Conservation (phyloP, 2,113 vertebrate species). For the Urocitellus parryii region DNA sequence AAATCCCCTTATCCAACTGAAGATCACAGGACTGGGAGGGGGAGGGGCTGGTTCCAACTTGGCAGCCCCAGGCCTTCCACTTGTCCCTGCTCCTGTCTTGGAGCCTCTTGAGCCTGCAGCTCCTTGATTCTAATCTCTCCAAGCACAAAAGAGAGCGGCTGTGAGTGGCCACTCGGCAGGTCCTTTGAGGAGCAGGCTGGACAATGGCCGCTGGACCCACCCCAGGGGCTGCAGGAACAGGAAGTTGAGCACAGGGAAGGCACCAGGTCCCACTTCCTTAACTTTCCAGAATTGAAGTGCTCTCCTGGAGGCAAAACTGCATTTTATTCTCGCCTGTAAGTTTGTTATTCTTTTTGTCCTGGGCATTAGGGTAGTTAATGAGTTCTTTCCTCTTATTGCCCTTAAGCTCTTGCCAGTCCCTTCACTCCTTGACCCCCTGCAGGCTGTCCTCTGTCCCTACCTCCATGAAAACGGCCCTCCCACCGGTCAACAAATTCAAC, state of each 20-base stretch:
- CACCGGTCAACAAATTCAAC: not conserved
- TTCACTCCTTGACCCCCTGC: constrained; percentile 1
- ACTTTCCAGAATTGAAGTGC: constrained; percentile 42
- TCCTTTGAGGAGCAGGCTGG: constrained; percentile 38
- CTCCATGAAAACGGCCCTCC: not conserved
- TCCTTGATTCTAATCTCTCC: constrained; percentile 69
- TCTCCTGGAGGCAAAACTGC: constrained; percentile 53
- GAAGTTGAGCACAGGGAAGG: not conserved
- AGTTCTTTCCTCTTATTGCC: not conserved
- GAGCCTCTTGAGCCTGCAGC: constrained; percentile 54
- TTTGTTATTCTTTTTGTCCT: constrained; percentile 49
- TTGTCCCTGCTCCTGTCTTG: constrained; percentile 40
- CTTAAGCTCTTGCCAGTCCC: not conserved
- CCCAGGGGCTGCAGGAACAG: not conserved
- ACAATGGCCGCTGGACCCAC: constrained; percentile 56
- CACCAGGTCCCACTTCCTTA: not conserved
- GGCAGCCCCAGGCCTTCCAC: not conserved
- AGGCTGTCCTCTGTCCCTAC: not conserved
- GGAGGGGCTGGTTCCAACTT: constrained; percentile 15
- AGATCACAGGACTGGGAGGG: constrained; percentile 12
- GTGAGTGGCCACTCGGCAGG: constrained; percentile 52
- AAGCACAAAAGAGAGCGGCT: constrained; percentile 54
- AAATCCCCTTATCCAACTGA: constrained; percentile 51
- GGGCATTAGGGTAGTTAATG: constrained; percentile 35
- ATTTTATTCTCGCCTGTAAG: constrained; percentile 28